Evolutionary conservation across 2,888 invertebrate species (phyloP).

Genomic region (Diaprepes abbreviatus): DNA sequence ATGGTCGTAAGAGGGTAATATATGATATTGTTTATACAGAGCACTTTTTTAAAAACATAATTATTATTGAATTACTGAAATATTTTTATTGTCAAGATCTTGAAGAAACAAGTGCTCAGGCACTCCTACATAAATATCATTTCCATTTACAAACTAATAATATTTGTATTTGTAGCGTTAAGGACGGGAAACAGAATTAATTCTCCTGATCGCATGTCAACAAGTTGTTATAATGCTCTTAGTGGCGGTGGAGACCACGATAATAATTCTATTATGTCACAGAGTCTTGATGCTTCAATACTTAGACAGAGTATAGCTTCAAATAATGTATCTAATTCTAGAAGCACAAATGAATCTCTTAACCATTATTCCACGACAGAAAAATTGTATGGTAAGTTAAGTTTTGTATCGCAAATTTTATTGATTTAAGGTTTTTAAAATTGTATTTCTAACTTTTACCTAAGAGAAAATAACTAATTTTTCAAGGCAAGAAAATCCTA

Average conservation of each 20-base stretch:
- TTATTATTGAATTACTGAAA: too few relatives aligned
- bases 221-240: conserved; percentile 75
- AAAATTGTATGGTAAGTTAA: conserved; percentile 59
- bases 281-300: conserved; percentile 75
- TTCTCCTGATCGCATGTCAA: conserved; percentile 81
- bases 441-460: too few relatives aligned
- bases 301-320: conserved; percentile 66
- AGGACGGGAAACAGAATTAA: conserved; percentile 66
- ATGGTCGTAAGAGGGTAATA: too few relatives aligned
- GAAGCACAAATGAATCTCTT: conserved; percentile 44
- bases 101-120: too few relatives aligned
- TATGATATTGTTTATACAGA: too few relatives aligned
- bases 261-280: conserved; percentile 70
- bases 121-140: too few relatives aligned
- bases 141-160: too few relatives aligned
- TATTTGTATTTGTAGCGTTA: conserved; percentile 61
- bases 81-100: too few relatives aligned
- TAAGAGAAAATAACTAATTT: too few relatives aligned
- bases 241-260: conserved; percentile 53
- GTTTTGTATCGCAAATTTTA: background rate
- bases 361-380: conserved; percentile 54
- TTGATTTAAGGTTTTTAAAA: conserved; percentile 4
- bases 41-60: too few relatives aligned
- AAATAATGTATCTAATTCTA: conserved; percentile 49
- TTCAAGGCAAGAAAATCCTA: too few relatives aligned